phyloP scores from a whole-genome alignment of 2,797 vertebrate genomes.

The Danionella dracula region DNA sequence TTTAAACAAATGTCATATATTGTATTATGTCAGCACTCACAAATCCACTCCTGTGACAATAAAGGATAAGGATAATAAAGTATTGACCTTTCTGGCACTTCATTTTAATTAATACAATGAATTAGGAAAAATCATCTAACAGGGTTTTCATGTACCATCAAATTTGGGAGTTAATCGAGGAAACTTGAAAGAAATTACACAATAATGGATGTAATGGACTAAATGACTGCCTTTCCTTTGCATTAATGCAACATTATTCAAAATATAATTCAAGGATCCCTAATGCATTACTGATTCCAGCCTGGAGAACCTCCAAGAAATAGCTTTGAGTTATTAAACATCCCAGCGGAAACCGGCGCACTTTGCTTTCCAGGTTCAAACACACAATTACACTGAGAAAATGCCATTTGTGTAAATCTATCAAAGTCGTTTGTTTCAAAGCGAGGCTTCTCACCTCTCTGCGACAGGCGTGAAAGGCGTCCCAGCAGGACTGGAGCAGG shows the following conservation, averaged over 20 bases:
- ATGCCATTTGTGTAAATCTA: slow-evolving; percentile 37
- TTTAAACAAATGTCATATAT: too few relatives aligned
- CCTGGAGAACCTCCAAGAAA: slow-evolving; percentile 25
- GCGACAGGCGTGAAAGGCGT: slow-evolving; percentile 43
- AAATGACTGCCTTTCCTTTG: neutral
- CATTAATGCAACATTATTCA: neutral
- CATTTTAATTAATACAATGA: too few relatives aligned
- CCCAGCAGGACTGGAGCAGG: slow-evolving; percentile 35
- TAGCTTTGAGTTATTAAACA: slow-evolving; percentile 30
- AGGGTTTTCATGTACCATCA: too few relatives aligned
- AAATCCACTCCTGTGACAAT: too few relatives aligned
- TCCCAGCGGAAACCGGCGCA: slow-evolving; percentile 18
- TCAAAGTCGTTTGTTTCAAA: slow-evolving; percentile 48
- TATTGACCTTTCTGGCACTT: too few relatives aligned
- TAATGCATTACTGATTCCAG: slow-evolving; percentile 16
- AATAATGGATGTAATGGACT: neutral
- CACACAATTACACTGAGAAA: slow-evolving; percentile 40
- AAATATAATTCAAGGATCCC: neutral
- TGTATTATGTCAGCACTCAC: too few relatives aligned
- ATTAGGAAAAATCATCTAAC: too few relatives aligned
- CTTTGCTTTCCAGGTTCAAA: slow-evolving; percentile 32
- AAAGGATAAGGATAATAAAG: too few relatives aligned
- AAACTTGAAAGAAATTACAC: neutral
- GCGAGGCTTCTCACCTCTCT: slow-evolving; percentile 31
- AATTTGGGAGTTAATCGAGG: too few relatives aligned